Evolutionary conservation across 2,113 vertebrate genomes (phyloP), one percentile per base, ranked within the genome.

Genomic region (Sardina pilchardus): DNA sequence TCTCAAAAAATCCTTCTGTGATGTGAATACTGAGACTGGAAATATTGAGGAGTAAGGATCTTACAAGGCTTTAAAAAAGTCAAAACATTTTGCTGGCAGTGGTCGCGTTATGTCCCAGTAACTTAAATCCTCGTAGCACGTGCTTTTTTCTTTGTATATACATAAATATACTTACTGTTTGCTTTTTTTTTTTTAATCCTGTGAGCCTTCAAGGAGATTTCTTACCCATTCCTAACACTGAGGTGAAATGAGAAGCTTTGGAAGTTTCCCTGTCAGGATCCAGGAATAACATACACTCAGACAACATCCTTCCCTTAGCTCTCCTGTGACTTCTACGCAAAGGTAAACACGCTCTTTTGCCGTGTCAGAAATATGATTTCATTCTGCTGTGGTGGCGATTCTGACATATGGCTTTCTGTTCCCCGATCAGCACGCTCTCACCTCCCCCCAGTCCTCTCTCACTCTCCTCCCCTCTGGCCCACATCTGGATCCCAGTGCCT

Each of bases 401-500:
- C 89, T 87, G 88, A 89, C 85, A 86, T 91, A 90, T 87, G 82
- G 42, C 81, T 81, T 26, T 82, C 81, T 83, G 75, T 83, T 89
- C 81, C 83, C 56, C 50, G 42, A 56, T 9, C 83, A 6, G 43
- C 48, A 71, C 26, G 1, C 67, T 36, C n/a, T 44, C 34, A 42
- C 44, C 44, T 48, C 81, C 39, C 75, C 53, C 39, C 21, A 6
- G 75, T 84, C 82, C 86, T 83, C 85, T 86, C 84, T 78, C 85
- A 75, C 87, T 87, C 90, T 80, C 84, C 88, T 84, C 84, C 71
- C 14, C 86, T 83, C 86, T 82, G 89, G 86, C 86, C 87, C 90
- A 95, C 95, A 96, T 96, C 95, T 96, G 95, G 95, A 95, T 91
- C 91, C 94, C 93, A 94, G 94, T 89, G 92, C 90, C 91, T 90